phyloP scores from a whole-genome alignment of 23 tunicate species.

The Halocynthia aurantium region DNA sequence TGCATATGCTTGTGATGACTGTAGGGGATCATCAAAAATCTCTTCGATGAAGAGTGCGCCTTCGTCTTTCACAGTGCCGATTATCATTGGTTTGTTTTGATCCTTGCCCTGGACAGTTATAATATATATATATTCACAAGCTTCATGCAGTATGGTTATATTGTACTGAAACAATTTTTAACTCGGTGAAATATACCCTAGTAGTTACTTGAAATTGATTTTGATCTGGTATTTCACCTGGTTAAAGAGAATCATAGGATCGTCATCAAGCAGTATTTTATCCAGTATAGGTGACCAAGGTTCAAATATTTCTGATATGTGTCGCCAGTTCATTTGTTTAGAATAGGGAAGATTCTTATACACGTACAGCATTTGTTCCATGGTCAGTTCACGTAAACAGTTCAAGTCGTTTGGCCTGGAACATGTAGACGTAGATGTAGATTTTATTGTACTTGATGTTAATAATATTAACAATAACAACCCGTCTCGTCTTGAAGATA shows the following conservation, averaged over 20 bases:
- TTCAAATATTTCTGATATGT: constrained; percentile 60
- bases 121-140: neutral
- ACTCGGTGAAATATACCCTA: too few relatives aligned
- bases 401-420: constrained; percentile 38
- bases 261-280: constrained; percentile 25
- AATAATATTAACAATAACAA: neutral
- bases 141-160: too few relatives aligned
- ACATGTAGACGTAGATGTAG: neutral
- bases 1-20: constrained; percentile 2
- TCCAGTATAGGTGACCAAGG: constrained; percentile 78
- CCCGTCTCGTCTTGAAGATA: too few relatives aligned
- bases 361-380: constrained; percentile 25
- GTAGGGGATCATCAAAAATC: constrained; percentile 10
- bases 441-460: neutral
- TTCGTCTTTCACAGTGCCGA: constrained; percentile 54
- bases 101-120: constrained; percentile 21
- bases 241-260: constrained; percentile 22
- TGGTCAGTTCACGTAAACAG: constrained; percentile 38
- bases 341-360: constrained; percentile 22
- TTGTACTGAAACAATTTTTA: too few relatives aligned
- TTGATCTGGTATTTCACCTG: neutral
- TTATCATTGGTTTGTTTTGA: constrained; percentile 73
- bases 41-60: constrained; percentile 50
- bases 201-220: too few relatives aligned
- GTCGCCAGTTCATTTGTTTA: constrained; percentile 33